phyloP scores from a whole-genome alignment of 30 jellyfish, hydroid and myxozoan genomes.

The Cassiopea andromeda region DNA sequence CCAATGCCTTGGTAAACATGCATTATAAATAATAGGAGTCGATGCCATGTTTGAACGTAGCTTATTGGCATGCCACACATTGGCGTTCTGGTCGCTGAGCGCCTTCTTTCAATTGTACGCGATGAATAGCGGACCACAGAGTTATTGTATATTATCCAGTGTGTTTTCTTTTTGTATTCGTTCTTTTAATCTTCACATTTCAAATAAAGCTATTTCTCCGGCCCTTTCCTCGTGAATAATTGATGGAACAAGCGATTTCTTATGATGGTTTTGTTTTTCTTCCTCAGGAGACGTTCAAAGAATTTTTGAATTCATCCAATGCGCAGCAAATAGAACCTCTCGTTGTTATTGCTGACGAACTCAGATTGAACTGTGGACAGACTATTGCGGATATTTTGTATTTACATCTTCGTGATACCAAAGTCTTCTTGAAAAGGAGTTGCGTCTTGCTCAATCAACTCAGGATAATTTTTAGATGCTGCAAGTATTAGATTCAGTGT shows the following conservation, averaged over 20 bases:
- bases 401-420: too few relatives aligned
- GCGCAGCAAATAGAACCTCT: slow-evolving; percentile 1
- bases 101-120: slow-evolving; percentile 3
- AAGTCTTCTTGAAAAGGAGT: too few relatives aligned
- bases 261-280: slow-evolving; percentile 32
- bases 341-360: slow-evolving; percentile 1
- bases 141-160: slow-evolving; percentile 35
- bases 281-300: slow-evolving; percentile 34
- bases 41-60: background rate
- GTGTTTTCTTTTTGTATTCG: slow-evolving; percentile 32
- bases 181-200: slow-evolving; percentile 15
- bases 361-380: background rate
- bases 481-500: too few relatives aligned
- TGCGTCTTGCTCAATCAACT: too few relatives aligned
- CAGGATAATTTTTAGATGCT: too few relatives aligned
- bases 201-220: slow-evolving; percentile 28
- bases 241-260: slow-evolving; percentile 37
- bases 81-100: background rate
- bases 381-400: background rate
- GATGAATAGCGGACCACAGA: slow-evolving; percentile 30
- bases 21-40: background rate
- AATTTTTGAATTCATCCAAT: slow-evolving; percentile 6
- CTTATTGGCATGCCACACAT: slow-evolving; percentile 1
- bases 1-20: background rate
- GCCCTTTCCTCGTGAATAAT: slow-evolving; percentile 25